A percentile compares a stretch with the other conserved stretches of the same genome.
These are phyloP conservation scores for Pteruthius melanotis DNA, from an alignment of 2,113 vertebrate species.

Conservation along the genomic window DNA sequence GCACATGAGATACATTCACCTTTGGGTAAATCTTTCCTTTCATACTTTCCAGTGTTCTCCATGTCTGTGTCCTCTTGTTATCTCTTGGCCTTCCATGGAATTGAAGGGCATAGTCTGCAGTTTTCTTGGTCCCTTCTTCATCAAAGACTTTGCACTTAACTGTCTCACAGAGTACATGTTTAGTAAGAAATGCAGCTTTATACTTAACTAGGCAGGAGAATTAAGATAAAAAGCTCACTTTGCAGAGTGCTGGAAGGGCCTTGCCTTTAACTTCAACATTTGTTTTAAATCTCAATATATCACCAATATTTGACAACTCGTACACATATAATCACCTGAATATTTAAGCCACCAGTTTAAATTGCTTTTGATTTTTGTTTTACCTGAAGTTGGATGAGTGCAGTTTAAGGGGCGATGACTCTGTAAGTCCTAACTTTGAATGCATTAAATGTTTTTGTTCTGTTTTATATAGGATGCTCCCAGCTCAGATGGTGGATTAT, in stretches of 20 bases:
- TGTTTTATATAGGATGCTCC: slow-evolving; percentile 74
- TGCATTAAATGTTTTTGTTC: neutral
- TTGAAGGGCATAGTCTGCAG: fast-evolving
- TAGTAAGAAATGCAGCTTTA: neutral
- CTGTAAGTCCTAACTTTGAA: neutral
- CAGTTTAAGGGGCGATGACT: neutral
- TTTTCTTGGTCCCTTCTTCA: neutral
- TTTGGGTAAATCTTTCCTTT: neutral
- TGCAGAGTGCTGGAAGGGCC: neutral
- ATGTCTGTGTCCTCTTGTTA: neutral
- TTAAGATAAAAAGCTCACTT: neutral
- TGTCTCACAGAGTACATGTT: neutral
- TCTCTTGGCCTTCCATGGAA: neutral
- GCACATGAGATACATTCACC: neutral
- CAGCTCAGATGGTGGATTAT: slow-evolving; percentile 84
- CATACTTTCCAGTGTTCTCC: neutral
- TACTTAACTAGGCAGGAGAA: neutral
- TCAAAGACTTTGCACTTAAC: neutral
- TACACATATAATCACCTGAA: neutral
- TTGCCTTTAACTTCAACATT: neutral
- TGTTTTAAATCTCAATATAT: neutral
- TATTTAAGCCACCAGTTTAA: neutral
- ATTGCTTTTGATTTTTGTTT: neutral
- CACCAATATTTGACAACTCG: neutral
- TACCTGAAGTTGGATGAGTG: neutral